These are phyloP conservation scores for Andrena dorsata DNA, from an alignment of 2,888 invertebrate genomes.

Conservation along the genomic window DNA sequence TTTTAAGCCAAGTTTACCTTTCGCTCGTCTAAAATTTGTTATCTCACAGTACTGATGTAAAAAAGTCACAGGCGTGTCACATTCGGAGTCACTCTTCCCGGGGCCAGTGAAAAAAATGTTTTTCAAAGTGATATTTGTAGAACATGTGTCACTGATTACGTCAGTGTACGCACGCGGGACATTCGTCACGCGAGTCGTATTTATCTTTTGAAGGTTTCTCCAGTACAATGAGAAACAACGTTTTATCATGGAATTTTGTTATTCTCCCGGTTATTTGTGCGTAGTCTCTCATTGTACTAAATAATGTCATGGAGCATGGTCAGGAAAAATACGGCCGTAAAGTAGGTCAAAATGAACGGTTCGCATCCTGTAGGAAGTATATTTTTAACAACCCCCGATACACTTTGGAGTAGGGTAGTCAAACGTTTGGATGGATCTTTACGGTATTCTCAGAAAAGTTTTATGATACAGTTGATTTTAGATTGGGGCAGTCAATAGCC, in stretches of 20 bases:
- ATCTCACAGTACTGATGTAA: not conserved
- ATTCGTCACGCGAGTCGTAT: slow-evolving; percentile 20
- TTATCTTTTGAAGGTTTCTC: slow-evolving; percentile 17
- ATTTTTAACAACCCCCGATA: not conserved
- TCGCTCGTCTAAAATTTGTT: slow-evolving; percentile 9
- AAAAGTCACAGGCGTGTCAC: not conserved
- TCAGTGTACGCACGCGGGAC: slow-evolving; percentile 15
- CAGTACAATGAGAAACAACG: slow-evolving; percentile 10
- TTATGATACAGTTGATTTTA: not conserved
- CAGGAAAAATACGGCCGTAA: not conserved
- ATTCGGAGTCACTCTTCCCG: slow-evolving; percentile 1
- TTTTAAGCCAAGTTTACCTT: slow-evolving; percentile 19
- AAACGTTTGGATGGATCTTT: not conserved
- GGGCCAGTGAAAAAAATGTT: slow-evolving; percentile 12
- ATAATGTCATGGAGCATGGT: slow-evolving; percentile 22
- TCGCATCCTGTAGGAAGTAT: not conserved
- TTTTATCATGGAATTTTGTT: slow-evolving; percentile 31
- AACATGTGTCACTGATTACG: slow-evolving; percentile 42
- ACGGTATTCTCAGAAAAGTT: not conserved
- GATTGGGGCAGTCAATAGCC: too few species aligned
- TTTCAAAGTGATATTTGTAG: slow-evolving; percentile 45
- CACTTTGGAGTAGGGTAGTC: not conserved
- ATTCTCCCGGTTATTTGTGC: slow-evolving; percentile 25
- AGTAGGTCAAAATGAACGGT: slow-evolving; percentile 18
- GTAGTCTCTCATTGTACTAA: not conserved